Evolutionary conservation across 1,140 invertebrate species (phyloP).

Genomic region (Bacillus rossius): DNA sequence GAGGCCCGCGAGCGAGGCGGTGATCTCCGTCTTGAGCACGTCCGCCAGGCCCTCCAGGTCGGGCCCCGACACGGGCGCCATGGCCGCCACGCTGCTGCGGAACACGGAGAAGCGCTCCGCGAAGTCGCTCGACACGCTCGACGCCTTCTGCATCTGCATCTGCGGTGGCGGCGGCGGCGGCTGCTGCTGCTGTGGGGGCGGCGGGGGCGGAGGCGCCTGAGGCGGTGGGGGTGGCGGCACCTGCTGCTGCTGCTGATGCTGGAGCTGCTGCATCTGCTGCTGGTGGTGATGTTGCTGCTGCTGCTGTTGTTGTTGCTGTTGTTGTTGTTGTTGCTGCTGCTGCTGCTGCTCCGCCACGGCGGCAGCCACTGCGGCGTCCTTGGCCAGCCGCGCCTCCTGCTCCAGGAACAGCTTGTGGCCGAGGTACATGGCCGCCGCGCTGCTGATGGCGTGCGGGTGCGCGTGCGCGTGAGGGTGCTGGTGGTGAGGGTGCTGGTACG

Average conservation of each 20-base stretch:
- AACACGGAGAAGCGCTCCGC: conserved; percentile 44
- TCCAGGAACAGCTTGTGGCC: conserved; percentile 69
- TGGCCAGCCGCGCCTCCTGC: conserved; percentile 64
- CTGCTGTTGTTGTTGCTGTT: conserved; percentile 40
- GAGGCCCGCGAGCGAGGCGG: conserved; percentile 72
- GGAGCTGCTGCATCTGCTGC: conserved; percentile 29
- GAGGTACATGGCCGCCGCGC: conserved; percentile 68
- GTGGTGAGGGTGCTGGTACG: conserved; percentile 38
- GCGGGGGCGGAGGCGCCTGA: neutral
- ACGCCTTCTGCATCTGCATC: conserved; percentile 10
- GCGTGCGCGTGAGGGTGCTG: conserved; percentile 40
- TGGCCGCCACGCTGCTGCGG: conserved; percentile 34
- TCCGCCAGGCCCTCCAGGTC: conserved; percentile 85
- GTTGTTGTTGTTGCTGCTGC: conserved; percentile 42
- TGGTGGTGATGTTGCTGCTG: conserved; percentile 35
- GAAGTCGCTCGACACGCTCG: conserved; percentile 38
- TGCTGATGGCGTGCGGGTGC: conserved; percentile 50
- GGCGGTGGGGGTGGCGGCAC: conserved; percentile 12
- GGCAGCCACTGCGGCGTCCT: conserved; percentile 52
- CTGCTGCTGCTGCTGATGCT: conserved; percentile 29
- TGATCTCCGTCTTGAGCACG: conserved; percentile 84
- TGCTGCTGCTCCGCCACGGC: conserved; percentile 49
- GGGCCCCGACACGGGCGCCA: conserved; percentile 57
- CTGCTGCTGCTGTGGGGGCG: conserved; percentile 9
- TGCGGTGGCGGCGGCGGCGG: conserved; percentile 36